These are phyloP conservation scores for Neomonachus schauinslandi DNA, from an alignment of 2,113 vertebrate species.

Conservation along the genomic window DNA sequence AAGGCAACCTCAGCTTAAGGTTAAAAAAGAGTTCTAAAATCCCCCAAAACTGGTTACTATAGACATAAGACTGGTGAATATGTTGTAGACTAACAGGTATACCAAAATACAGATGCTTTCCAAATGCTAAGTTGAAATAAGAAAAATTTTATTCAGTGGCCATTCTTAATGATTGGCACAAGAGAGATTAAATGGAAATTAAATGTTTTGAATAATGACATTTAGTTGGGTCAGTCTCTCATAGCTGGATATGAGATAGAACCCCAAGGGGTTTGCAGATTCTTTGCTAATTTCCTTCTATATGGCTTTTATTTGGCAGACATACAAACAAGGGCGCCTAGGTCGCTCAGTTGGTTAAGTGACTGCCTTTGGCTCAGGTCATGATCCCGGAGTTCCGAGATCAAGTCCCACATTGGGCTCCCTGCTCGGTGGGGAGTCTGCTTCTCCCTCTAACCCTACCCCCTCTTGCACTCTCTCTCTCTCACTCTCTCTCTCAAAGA, in stretches of 20 bases:
- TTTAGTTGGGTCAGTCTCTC: neutral
- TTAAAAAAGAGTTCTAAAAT: neutral
- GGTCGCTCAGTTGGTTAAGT: too few relatives aligned
- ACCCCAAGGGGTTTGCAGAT: neutral
- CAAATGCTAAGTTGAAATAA: constrained; percentile 3
- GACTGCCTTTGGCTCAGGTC: too few relatives aligned
- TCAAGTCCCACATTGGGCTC: too few relatives aligned
- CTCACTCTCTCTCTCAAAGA: too few relatives aligned
- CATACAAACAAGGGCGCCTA: too few relatives aligned
- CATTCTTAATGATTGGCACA: constrained; percentile 8
- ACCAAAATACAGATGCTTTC: neutral
- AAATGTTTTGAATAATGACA: neutral
- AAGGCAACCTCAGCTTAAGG: neutral
- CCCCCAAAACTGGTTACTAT: neutral
- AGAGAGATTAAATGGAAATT: neutral
- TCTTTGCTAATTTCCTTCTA: neutral
- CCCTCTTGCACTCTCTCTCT: too few relatives aligned
- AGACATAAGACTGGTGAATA: neutral
- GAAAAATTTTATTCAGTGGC: neutral
- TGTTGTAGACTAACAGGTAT: neutral
- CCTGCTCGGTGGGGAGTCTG: too few relatives aligned
- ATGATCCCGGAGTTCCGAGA: too few relatives aligned
- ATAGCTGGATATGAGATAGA: neutral
- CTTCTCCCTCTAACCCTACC: too few relatives aligned
- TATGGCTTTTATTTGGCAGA: neutral